Base-by-base conservation (phyloP, 1,140 invertebrate genomes). In the Oncopeltus fasciatus region DNA sequence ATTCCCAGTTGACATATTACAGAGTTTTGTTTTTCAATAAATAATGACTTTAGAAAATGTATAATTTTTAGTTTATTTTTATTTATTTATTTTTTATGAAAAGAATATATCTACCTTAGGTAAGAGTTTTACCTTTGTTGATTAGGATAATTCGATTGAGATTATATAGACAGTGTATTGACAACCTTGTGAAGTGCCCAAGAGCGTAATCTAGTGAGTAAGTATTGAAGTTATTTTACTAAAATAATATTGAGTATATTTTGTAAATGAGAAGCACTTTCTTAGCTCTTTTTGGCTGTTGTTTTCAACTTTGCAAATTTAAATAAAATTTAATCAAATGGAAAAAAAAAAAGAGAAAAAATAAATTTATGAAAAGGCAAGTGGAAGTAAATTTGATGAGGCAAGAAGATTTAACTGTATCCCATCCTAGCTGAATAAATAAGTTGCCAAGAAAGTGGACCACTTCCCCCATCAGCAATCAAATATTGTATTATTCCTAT, bases 161-260 rank as follows among this genome's bases (percentile, higher is more conserved):
- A 53, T 53, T 53, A 53, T 18, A 47, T 53, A 53, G 49, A 53
- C 26, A 53, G 21, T 53, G 49, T 53, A 53, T 26, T 27, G 20
- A 53, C 49, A 53, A 53, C 18, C 24, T 53, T 14, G 49, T 53
- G 28, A 62, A 62, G 61, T 62, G 61, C 53, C 53, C 61, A 62
- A 33, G 61, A 53, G 38, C 31, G 26, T 62, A 38, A 43, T 62
- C 26, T 62, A 38, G 53, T 62, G 57, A 46, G 26, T 53, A 53
- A 53, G 49, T 53, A 62, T 44, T 51, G 57, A 18, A 56, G 33
- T 62, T 62, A 62, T 62, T 62, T 62, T 62, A 62, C 29, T 62
- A 62, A 57, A 43, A 21, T 62, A 62, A 62, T 57, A 62, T 38
- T 46, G 26, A 58, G 18, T 62, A 62, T 62, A 62, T 62, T 62